Conservation (phyloP, 37 sponge, comb jelly and placozoan species). For the Mnemiopsis leidyi region DNA sequence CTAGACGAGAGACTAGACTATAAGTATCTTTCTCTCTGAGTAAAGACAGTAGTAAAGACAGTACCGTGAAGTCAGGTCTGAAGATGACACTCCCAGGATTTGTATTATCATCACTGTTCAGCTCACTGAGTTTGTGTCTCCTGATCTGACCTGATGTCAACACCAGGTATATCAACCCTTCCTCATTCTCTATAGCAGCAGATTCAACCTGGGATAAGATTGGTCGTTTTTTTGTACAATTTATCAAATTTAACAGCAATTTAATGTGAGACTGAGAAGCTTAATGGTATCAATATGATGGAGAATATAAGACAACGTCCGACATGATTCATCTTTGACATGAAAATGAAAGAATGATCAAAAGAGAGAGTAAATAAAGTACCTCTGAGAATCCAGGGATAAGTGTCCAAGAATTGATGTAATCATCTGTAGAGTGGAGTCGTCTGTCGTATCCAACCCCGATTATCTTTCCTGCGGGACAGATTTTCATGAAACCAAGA, state of each 20-base stretch:
- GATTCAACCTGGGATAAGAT: neutral
- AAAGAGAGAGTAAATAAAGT: no score
- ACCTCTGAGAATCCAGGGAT: neutral
- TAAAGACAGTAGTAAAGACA: no score
- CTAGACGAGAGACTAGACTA: no score
- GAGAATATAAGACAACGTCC: no score
- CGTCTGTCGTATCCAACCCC: constrained; percentile 36
- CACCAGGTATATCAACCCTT: neutral
- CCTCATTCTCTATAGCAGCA: neutral
- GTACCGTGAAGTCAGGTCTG: neutral
- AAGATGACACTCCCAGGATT: neutral
- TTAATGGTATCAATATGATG: no score
- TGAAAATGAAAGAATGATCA: no score
- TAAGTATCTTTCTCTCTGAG: no score
- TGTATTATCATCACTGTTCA: neutral
- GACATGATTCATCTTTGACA: no score
- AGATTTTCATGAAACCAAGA: no score
- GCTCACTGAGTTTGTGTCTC: neutral
- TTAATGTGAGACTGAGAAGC: no score
- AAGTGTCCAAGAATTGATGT: neutral
- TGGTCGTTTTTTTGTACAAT: neutral
- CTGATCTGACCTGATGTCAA: neutral
- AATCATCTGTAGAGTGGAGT: neutral
- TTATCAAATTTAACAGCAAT: no score
- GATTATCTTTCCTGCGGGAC: neutral